Percentiles rank a stretch among this genome's conserved stretches.
These are phyloP conservation scores for Corticium candelabrum DNA, from an alignment of 37 sponge, comb jelly and placozoan species.

Conservation along the genomic window DNA sequence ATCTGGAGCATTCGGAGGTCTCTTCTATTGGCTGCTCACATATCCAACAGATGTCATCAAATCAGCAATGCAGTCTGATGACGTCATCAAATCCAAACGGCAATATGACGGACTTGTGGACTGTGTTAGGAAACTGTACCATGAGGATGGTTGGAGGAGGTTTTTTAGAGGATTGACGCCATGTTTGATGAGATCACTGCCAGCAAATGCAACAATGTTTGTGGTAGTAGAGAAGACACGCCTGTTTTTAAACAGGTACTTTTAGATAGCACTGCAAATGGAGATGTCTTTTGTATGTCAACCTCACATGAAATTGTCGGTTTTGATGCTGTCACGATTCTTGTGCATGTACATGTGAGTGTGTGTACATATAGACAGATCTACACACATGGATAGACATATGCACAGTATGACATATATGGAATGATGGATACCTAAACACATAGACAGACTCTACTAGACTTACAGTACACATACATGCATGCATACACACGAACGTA, in stretches of 20 bases:
- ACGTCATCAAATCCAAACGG: background rate
- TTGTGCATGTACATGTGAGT: too few relatives aligned
- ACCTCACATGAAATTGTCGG: too few relatives aligned
- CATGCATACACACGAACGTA: too few relatives aligned
- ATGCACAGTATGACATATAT: too few relatives aligned
- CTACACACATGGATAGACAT: too few relatives aligned
- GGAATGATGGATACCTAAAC: too few relatives aligned
- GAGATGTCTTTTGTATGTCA: too few relatives aligned
- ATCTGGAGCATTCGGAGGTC: constrained; percentile 5
- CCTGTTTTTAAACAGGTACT: background rate
- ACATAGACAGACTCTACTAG: too few relatives aligned
- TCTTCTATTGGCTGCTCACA: constrained; percentile 14
- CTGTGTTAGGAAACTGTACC: background rate
- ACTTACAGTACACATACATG: too few relatives aligned
- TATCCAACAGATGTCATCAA: constrained; percentile 17
- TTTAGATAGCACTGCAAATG: too few relatives aligned
- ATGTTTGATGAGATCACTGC: background rate
- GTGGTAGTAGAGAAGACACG: background rate
- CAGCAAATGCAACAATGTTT: constrained; percentile 3
- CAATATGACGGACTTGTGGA: background rate
- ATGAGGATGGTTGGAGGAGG: background rate
- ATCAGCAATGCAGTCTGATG: constrained; percentile 14
- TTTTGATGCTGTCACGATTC: too few relatives aligned
- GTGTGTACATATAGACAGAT: too few relatives aligned
- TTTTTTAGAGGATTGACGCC: constrained; percentile 3